A percentile compares a stretch with the other conserved stretches of the same genome.
Evolutionary conservation across 2,113 vertebrate species (phyloP).

Genomic region (Anoura caudifer): DNA sequence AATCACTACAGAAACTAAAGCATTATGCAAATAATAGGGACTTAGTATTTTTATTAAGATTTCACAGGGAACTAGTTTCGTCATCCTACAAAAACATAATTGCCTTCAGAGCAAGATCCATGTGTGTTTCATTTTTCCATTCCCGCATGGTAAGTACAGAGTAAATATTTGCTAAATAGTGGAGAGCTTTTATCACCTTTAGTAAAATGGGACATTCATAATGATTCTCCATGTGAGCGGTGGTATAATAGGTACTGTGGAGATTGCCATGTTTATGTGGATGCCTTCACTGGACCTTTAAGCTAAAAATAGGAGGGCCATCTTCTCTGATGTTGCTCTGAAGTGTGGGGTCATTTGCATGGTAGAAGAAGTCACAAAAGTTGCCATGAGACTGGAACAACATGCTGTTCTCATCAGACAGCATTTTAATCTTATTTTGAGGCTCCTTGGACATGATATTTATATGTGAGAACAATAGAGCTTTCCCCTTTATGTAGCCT

Average conservation of each 20-base stretch:
- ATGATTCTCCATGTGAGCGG: conserved; percentile 8
- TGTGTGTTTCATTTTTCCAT: conserved; percentile 31
- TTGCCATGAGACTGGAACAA: neutral
- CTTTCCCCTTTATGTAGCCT: neutral
- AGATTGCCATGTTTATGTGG: neutral
- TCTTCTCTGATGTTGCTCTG: conserved; percentile 35
- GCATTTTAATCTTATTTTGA: conserved; percentile 55
- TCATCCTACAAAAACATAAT: conserved; percentile 23
- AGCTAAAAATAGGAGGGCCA: conserved; percentile 2
- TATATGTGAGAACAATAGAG: conserved; percentile 59
- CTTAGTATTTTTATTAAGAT: conserved; percentile 52
- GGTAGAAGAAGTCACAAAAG: conserved; percentile 32
- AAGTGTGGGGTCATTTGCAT: neutral
- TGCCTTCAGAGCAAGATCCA: neutral
- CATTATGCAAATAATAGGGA: neutral
- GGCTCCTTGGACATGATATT: conserved; percentile 43
- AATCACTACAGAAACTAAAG: conserved; percentile 3
- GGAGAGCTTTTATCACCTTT: conserved; percentile 49
- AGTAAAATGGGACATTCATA: conserved; percentile 30
- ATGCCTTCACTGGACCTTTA: neutral
- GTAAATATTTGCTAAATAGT: conserved; percentile 25
- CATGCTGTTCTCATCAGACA: conserved; percentile 59
- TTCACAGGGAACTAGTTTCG: conserved; percentile 20
- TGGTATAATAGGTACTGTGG: neutral
- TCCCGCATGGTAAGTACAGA: neutral